Percentiles rank a stretch among this genome's conserved stretches.
Evolutionary conservation across 2,797 vertebrate genomes (phyloP).

Genomic region (Lagocephalus sceleratus): DNA sequence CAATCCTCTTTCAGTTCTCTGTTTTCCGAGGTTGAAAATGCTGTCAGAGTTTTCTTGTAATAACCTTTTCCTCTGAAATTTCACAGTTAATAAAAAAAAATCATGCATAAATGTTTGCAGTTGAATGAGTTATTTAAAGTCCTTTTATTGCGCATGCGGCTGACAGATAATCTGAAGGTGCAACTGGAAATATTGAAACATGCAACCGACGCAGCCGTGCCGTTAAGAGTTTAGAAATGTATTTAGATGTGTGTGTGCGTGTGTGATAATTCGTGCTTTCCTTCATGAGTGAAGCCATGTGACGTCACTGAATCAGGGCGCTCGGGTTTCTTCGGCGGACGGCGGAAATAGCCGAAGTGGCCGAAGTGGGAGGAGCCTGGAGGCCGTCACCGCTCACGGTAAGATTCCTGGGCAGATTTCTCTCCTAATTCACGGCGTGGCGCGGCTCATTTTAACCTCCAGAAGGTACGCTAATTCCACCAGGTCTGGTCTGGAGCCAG

Average conservation of each 20-base stretch:
- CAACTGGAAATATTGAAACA: too few species aligned
- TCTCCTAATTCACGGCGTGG: slow-evolving; percentile 28
- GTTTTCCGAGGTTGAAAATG: slow-evolving; percentile 60
- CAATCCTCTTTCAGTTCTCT: slow-evolving; percentile 72
- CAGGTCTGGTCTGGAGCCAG: slow-evolving; percentile 48
- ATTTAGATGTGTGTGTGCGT: too few species aligned
- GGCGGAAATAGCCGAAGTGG: slow-evolving; percentile 72
- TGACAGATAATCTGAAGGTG: too few species aligned
- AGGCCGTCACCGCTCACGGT: slow-evolving; percentile 67
- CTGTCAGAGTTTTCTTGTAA: slow-evolving; percentile 73
- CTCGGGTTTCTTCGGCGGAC: slow-evolving; percentile 39
- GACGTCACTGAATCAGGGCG: slow-evolving; percentile 34
- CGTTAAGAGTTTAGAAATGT: too few species aligned
- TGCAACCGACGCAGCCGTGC: too few species aligned
- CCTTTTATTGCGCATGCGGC: too few species aligned
- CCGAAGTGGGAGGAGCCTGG: slow-evolving; percentile 70
- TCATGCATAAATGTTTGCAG: too few species aligned
- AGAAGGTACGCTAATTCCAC: slow-evolving; percentile 54
- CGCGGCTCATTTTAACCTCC: slow-evolving; percentile 46
- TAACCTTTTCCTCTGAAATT: slow-evolving; percentile 70
- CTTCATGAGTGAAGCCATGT: not conserved
- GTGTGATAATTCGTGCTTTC: too few species aligned
- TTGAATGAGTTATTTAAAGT: too few species aligned
- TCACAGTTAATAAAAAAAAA: slow-evolving; percentile 2
- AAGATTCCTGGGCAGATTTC: slow-evolving; percentile 49